Evolutionary conservation across 2,113 vertebrate species (phyloP).

Genomic region (Anas platyrhynchos): DNA sequence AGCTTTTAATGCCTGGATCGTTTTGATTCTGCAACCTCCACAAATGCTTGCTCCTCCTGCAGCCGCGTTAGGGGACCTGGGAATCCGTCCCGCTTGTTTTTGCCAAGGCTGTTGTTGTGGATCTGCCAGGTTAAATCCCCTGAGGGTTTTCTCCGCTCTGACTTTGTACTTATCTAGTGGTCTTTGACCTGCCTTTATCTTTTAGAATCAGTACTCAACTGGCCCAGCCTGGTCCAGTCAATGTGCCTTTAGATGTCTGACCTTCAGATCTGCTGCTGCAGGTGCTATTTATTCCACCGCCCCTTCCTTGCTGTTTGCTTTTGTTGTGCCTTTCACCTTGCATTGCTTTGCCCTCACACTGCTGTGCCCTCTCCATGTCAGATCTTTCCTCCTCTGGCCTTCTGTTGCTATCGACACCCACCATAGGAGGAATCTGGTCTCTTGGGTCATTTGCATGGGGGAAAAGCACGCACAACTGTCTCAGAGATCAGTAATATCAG

Average conservation of each 20-base stretch:
- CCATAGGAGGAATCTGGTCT: not conserved
- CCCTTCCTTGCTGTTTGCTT: not conserved
- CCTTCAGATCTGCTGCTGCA: not conserved
- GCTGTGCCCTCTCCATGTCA: not conserved
- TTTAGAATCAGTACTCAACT: constrained; percentile 21
- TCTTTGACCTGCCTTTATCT: constrained; percentile 3
- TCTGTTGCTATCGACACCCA: not conserved
- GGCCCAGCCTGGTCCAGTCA: not conserved
- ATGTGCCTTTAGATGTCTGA: not conserved
- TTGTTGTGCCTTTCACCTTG: not conserved
- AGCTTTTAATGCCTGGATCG: not conserved
- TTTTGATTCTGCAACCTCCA: not conserved
- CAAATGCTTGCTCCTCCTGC: not conserved
- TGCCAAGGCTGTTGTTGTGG: not conserved
- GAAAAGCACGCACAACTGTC: not conserved
- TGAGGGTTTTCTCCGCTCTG: not conserved
- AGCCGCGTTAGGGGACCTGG: not conserved
- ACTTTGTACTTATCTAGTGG: not conserved
- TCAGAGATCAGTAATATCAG: not conserved
- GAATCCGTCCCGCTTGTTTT: not conserved
- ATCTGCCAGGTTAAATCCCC: constrained; percentile 6
- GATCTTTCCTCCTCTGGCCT: not conserved
- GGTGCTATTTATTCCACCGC: not conserved
- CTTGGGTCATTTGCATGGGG: not conserved
- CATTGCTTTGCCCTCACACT: not conserved